phyloP scores from a whole-genome alignment of 2,888 invertebrate species.

The Melinopterus prodromus region DNA sequence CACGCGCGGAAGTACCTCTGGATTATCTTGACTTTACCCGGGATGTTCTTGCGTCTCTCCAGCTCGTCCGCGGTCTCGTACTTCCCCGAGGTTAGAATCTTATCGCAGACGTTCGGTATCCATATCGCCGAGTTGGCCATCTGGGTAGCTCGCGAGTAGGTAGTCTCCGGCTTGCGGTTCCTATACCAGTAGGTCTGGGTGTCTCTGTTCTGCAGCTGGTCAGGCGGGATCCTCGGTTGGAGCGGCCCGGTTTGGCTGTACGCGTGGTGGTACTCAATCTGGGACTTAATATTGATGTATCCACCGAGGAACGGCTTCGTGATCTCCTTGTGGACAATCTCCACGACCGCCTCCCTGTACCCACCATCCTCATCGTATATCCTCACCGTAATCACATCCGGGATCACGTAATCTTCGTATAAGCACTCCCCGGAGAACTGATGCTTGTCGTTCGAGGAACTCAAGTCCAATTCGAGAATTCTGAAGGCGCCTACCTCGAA shows the following conservation, averaged over 20 bases:
- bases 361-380: constrained; percentile 60
- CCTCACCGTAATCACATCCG: constrained; percentile 66
- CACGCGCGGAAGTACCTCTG: constrained; percentile 72
- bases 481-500: constrained; percentile 50
- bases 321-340: constrained; percentile 68
- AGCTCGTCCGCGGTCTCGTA: constrained; percentile 74
- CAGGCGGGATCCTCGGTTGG: constrained; percentile 63
- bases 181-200: constrained; percentile 70
- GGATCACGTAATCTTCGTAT: constrained; percentile 54
- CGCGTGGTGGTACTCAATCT: constrained; percentile 81
- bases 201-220: constrained; percentile 66
- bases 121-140: constrained; percentile 66
- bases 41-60: constrained; percentile 65
- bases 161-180: constrained; percentile 65
- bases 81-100: constrained; percentile 66
- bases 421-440: constrained; percentile 52
- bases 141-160: constrained; percentile 68
- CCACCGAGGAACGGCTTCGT: constrained; percentile 85
- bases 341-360: constrained; percentile 64
- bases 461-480: constrained; percentile 48
- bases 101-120: constrained; percentile 71
- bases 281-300: constrained; percentile 75
- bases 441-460: constrained; percentile 47
- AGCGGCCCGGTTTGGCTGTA: constrained; percentile 81
- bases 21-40: constrained; percentile 67